These are phyloP conservation scores for Drosophila rubida DNA, from an alignment of 2,888 invertebrate genomes.

Conservation along the genomic window DNA sequence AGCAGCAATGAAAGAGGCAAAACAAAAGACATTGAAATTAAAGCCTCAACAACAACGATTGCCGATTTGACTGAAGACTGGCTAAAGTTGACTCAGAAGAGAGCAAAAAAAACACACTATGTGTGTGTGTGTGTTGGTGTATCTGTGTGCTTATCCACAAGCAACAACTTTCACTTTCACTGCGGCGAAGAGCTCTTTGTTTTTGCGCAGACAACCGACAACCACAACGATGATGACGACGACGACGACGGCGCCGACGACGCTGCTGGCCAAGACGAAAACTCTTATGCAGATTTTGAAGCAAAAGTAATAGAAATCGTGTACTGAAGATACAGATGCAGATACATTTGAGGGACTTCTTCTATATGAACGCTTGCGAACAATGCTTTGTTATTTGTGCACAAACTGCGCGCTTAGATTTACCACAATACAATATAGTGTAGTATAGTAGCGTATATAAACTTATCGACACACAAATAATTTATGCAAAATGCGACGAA, in stretches of 20 bases:
- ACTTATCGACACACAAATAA: constrained; percentile 39
- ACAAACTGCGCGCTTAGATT: constrained; percentile 55
- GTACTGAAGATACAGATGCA: constrained; percentile 35
- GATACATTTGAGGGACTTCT: constrained; percentile 6
- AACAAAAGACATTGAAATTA: constrained; percentile 62
- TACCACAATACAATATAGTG: too few relatives aligned
- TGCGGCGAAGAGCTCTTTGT: constrained; percentile 65
- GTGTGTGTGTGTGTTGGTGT: constrained; percentile 16
- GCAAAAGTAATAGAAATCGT: constrained; percentile 75
- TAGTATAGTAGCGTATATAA: too few relatives aligned
- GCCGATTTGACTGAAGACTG: constrained; percentile 54
- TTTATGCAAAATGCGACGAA: constrained; percentile 12
- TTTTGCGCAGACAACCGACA: constrained; percentile 67
- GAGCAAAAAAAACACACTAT: not conserved
- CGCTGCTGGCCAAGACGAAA: constrained; percentile 42
- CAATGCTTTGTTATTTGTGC: constrained; percentile 78
- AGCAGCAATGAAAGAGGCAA: constrained; percentile 26
- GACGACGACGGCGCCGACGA: constrained; percentile 16
- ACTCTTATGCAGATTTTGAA: constrained; percentile 75
- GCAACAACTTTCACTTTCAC: constrained; percentile 78
- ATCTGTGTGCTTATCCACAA: constrained; percentile 14
- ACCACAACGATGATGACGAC: constrained; percentile 13
- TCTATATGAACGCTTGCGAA: not conserved
- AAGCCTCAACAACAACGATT: constrained; percentile 38
- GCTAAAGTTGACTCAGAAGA: constrained; percentile 16